A percentile compares a stretch with the other conserved stretches of the same genome.
Evolutionary conservation across 2,797 vertebrate genomes (phyloP).

Genomic region (Tamandua tetradactyla): DNA sequence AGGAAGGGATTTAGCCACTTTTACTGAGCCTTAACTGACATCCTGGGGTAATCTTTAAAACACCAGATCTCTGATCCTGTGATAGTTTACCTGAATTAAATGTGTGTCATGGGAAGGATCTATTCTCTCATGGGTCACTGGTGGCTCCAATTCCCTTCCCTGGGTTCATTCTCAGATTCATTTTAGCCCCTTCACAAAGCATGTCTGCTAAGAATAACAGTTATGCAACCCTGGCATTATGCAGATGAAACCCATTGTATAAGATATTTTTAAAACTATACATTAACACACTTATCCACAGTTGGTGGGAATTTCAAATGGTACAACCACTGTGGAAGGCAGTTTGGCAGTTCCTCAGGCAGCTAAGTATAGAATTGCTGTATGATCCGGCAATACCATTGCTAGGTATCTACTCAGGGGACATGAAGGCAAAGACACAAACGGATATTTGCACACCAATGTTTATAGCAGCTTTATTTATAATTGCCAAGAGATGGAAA

Average conservation of each 20-base stretch:
- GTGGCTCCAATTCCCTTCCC: background rate
- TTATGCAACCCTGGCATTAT: background rate
- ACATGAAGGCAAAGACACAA: too few species aligned
- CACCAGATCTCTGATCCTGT: background rate
- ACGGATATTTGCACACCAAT: too few species aligned
- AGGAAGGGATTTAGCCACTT: background rate
- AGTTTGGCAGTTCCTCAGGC: too few species aligned
- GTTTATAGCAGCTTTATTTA: too few species aligned
- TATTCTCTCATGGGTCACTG: background rate
- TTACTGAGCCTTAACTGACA: background rate
- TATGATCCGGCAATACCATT: too few species aligned
- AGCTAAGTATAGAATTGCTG: too few species aligned
- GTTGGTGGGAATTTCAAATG: too few species aligned
- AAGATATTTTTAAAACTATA: background rate
- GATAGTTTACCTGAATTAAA: slow-evolving; percentile 7
- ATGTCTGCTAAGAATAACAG: slow-evolving; percentile 14
- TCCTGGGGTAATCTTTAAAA: background rate
- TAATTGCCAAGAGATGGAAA: too few species aligned
- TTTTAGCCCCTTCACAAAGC: background rate
- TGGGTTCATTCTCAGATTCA: background rate
- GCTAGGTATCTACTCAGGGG: too few species aligned
- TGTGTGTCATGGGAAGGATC: background rate
- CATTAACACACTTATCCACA: too few species aligned
- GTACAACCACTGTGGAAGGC: too few species aligned
- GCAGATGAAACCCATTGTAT: background rate